Evolutionary conservation across 2,888 invertebrate genomes (phyloP).

Genomic region (Reticulitermes lucifugus): DNA sequence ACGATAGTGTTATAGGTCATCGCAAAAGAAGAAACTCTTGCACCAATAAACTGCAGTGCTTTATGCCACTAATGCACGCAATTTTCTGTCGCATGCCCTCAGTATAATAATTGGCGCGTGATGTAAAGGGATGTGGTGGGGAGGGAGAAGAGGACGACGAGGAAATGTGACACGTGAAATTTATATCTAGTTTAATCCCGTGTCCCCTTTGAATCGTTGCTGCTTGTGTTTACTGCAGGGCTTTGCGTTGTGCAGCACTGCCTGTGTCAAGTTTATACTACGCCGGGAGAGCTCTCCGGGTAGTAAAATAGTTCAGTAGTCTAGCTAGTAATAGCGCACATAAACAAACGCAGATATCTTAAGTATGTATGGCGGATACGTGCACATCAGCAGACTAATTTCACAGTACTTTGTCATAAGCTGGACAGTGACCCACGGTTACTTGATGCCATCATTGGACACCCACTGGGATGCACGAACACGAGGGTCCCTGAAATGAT

Average conservation of each 20-base stretch:
- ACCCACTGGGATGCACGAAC: no score
- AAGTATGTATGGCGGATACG: neutral
- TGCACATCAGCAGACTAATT: neutral
- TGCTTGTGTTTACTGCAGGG: constrained; percentile 18
- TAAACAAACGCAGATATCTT: neutral
- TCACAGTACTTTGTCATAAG: neutral
- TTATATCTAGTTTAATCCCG: constrained; percentile 29
- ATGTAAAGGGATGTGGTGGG: constrained; percentile 5
- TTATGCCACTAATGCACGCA: neutral
- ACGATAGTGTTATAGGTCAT: no score
- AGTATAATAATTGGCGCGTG: constrained; percentile 29
- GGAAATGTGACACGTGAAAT: constrained; percentile 27
- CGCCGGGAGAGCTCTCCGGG: neutral
- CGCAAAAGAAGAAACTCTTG: no score
- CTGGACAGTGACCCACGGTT: neutral
- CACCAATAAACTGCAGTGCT: neutral
- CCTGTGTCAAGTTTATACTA: neutral
- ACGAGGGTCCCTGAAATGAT: no score
- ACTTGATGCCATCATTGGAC: no score
- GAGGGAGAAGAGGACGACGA: constrained; percentile 15
- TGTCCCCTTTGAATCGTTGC: constrained; percentile 27
- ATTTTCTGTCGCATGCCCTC: neutral
- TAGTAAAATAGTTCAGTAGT: constrained; percentile 19
- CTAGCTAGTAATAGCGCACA: constrained; percentile 1
- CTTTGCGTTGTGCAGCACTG: neutral